A percentile compares a stretch with the other conserved stretches of the same genome.
Evolutionary conservation across 2,888 invertebrate species (phyloP).

Genomic region (Merodon equestris): DNA sequence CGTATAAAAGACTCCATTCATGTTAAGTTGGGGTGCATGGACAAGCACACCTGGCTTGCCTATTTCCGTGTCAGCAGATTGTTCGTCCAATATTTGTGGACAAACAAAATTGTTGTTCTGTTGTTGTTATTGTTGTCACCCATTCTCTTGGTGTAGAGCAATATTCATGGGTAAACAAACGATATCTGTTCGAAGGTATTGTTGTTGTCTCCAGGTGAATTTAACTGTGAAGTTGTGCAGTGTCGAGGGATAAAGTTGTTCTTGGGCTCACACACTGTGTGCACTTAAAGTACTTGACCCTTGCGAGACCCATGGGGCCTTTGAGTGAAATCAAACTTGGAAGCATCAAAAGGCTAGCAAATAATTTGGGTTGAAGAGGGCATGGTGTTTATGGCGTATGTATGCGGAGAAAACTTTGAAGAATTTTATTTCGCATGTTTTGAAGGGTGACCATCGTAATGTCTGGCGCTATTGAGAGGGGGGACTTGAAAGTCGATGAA

Average conservation of each 20-base stretch:
- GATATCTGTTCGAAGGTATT: constrained; percentile 15
- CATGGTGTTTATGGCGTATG: constrained; percentile 11
- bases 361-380: background rate
- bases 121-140: constrained; percentile 55
- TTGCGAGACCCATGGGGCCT: constrained; percentile 29
- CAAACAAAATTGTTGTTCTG: constrained; percentile 44
- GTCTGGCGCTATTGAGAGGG: too few species aligned
- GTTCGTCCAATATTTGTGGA: constrained; percentile 51
- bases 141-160: constrained; percentile 27
- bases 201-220: constrained; percentile 32
- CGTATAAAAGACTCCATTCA: too few species aligned
- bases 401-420: constrained; percentile 5
- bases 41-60: constrained; percentile 36
- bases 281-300: constrained; percentile 53
- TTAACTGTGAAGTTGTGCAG: constrained; percentile 27
- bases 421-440: background rate
- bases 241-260: background rate
- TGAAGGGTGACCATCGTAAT: too few species aligned
- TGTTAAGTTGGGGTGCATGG: background rate
- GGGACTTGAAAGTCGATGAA: too few species aligned
- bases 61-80: constrained; percentile 26
- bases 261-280: background rate
- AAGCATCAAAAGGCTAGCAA: constrained; percentile 42
- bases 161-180: constrained; percentile 58
- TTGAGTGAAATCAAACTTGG: constrained; percentile 32